phyloP scores from a whole-genome alignment of 2,888 invertebrate genomes.

The Ormyrus nitidulus region DNA sequence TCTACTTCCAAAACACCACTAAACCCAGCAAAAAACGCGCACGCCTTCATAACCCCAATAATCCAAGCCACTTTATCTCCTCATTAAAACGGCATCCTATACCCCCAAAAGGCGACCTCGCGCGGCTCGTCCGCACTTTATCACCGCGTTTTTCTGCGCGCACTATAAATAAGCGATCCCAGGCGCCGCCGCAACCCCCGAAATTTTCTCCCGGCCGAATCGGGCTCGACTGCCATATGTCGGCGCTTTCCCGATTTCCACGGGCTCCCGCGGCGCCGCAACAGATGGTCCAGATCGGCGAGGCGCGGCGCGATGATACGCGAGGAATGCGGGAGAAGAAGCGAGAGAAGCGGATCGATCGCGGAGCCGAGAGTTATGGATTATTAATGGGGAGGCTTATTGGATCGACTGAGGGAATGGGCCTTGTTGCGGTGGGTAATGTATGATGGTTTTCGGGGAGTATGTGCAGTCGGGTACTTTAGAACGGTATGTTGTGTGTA shows the following conservation, averaged over 20 bases:
- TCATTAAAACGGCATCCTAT: slow-evolving; percentile 30
- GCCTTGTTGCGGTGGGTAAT: background rate
- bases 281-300: slow-evolving; percentile 65
- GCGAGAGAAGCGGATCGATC: slow-evolving; percentile 3
- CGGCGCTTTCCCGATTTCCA: slow-evolving; percentile 68
- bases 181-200: background rate
- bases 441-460: background rate
- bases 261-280: slow-evolving; percentile 48
- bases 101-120: slow-evolving; percentile 9
- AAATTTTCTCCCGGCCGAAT: slow-evolving; percentile 54
- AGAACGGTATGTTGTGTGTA: no score
- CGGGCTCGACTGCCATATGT: slow-evolving; percentile 70
- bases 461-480: no score
- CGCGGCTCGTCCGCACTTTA: slow-evolving; percentile 8
- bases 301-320: no score
- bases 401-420: background rate
- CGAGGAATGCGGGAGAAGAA: background rate
- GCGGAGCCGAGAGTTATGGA: background rate
- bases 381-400: background rate
- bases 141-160: slow-evolving; percentile 18
- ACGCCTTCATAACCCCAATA: no score
- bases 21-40: no score
- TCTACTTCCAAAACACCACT: no score
- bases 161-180: slow-evolving; percentile 6
- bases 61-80: background rate